phyloP scores from a whole-genome alignment of 1,140 invertebrate genomes.

The Hyles vespertilio region DNA sequence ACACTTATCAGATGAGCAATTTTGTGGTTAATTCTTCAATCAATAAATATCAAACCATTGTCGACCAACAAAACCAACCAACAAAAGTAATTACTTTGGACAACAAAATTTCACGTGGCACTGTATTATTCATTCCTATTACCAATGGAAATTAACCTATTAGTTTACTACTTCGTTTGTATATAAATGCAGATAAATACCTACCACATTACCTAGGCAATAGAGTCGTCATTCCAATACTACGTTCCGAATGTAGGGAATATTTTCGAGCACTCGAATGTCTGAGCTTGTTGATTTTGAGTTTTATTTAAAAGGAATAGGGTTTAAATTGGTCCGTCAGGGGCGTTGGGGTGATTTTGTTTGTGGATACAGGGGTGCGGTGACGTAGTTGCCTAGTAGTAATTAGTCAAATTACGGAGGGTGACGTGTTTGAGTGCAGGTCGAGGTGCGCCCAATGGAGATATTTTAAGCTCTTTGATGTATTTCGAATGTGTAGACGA shows the following conservation, averaged over 20 bases:
- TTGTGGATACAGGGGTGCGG: constrained; percentile 18
- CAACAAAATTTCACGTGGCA: neutral
- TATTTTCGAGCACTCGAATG: too few species aligned
- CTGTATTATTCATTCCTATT: neutral
- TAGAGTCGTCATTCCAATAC: too few species aligned
- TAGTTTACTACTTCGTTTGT: neutral
- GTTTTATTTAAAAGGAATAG: constrained; percentile 2
- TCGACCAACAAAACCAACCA: too few species aligned
- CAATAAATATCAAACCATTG: neutral
- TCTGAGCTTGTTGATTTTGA: constrained; percentile 1
- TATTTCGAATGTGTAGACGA: too few species aligned
- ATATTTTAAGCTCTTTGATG: neutral
- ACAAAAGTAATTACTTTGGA: too few species aligned
- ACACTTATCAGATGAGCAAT: too few species aligned
- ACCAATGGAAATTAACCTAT: constrained; percentile 7
- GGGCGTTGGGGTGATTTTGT: constrained; percentile 6
- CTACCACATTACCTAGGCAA: too few species aligned
- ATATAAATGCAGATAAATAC: too few species aligned
- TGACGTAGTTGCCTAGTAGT: constrained; percentile 32
- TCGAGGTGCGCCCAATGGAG: neutral
- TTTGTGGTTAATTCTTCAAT: too few species aligned
- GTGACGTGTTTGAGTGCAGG: constrained; percentile 20
- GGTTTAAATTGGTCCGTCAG: constrained; percentile 8
- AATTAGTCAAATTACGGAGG: constrained; percentile 59
- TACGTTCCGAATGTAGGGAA: too few species aligned